These are phyloP conservation scores for Hippocampus guttulatus DNA, from an alignment of 2,113 vertebrate species.

Conservation along the genomic window DNA sequence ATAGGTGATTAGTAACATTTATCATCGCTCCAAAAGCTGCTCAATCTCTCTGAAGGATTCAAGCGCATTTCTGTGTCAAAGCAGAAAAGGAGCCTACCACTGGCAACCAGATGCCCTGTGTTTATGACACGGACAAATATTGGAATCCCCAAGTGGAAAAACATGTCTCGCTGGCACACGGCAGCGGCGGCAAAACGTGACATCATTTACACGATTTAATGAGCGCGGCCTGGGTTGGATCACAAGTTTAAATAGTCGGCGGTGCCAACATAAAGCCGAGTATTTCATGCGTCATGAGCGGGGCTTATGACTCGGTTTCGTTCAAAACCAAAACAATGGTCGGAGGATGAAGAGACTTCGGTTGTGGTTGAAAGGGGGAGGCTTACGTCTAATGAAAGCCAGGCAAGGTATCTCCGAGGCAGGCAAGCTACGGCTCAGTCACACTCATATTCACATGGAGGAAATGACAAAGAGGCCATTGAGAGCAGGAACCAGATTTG, in stretches of 20 bases:
- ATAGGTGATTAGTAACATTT: constrained; percentile 71
- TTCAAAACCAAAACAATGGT: constrained; percentile 45
- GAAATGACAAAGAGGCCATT: constrained; percentile 53
- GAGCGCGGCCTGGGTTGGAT: constrained; percentile 60
- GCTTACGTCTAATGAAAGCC: constrained; percentile 36
- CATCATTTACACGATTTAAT: constrained; percentile 63
- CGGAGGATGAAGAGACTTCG: constrained; percentile 37
- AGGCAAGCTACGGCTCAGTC: constrained; percentile 31
- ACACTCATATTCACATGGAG: constrained; percentile 40
- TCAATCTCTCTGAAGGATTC: constrained; percentile 43
- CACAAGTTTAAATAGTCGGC: constrained; percentile 62
- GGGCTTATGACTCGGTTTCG: constrained; percentile 50
- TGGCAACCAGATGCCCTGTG: constrained; percentile 58
- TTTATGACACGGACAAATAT: constrained; percentile 63
- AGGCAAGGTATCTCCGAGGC: constrained; percentile 34
- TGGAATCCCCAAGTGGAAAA: constrained; percentile 65
- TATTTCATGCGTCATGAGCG: constrained; percentile 60
- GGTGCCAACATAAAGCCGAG: constrained; percentile 52
- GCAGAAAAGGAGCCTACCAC: constrained; percentile 47
- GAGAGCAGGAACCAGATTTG: constrained; percentile 40
- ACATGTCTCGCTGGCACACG: constrained; percentile 58
- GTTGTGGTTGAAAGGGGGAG: constrained; percentile 28
- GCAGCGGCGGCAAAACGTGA: constrained; percentile 47
- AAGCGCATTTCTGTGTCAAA: constrained; percentile 46
- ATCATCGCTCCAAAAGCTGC: constrained; percentile 59